Conservation (phyloP, 2,113 vertebrate genomes). For the Aythya baeri region DNA sequence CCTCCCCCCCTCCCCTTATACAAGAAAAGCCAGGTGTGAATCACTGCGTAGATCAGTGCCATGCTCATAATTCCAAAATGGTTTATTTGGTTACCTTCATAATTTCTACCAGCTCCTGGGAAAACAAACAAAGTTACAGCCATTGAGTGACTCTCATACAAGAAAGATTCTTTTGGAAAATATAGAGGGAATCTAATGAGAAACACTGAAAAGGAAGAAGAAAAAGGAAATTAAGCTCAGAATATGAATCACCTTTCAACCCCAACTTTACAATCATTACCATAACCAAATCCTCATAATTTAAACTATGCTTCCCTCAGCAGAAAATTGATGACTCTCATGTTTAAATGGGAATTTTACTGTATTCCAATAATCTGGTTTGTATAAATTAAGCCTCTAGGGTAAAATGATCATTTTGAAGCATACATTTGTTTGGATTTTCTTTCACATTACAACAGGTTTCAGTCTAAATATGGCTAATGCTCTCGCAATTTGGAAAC, state of each 20-base stretch:
- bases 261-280: not conserved
- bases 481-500: slow-evolving; percentile 21
- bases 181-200: not conserved
- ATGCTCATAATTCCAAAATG: not conserved
- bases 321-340: slow-evolving; percentile 45
- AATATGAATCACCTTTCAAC: slow-evolving; percentile 27
- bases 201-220: not conserved
- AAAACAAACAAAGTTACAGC: not conserved
- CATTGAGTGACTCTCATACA: not conserved
- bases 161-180: not conserved
- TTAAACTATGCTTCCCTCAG: slow-evolving; percentile 27
- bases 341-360: slow-evolving; percentile 29
- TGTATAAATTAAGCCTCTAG: slow-evolving; percentile 31
- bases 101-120: not conserved
- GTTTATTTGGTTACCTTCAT: not conserved
- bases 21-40: not conserved
- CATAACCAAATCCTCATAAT: slow-evolving; percentile 52
- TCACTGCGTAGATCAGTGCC: not conserved
- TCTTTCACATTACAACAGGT: slow-evolving; percentile 17
- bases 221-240: not conserved
- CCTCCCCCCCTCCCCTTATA: not conserved
- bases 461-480: slow-evolving; percentile 7
- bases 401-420: slow-evolving; percentile 12
- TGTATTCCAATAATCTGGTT: slow-evolving; percentile 19
- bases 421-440: slow-evolving; percentile 48